Base-by-base conservation (phyloP, 2,888 invertebrate species). In the Melanargia galathea region DNA sequence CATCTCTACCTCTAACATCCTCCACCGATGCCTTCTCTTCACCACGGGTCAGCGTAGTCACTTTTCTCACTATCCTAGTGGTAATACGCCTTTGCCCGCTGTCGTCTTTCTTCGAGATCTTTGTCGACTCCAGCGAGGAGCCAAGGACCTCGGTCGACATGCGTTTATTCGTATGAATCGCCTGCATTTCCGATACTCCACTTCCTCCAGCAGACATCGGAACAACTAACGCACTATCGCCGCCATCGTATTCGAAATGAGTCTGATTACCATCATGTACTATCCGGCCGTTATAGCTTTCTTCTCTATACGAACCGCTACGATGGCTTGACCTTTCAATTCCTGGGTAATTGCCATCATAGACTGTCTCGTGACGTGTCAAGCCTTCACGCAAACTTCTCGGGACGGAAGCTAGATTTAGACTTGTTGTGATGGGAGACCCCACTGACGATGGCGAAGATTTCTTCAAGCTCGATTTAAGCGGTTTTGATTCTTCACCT, bases 61-160 rank as follows among this genome's bases (percentile, higher is more conserved):
- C 96, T 84, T 97, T 97, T 68, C 96, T 93, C 58, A 97, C 95
- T 69, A 97, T 96, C 79, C 96, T 94, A 48, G 97, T 96, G 26
- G 97, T 97, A 71, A 97, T 96, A 71, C 96, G 94, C 67, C 96
- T 93, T 79, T 95, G 94, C 43, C 97, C 96, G 79, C 94, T 95
- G 70, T 95, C 94, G 64, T 95, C 95, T 80, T 94, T 94, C 84
- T 95, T 94, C 82, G 96, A 95, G 77, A 96, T 95, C 88, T 96
- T 96, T 68, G 95, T 95, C 75, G 96, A 95, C 87, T 97, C 96
- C 81, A 96, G 92, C 68, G 96, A 96, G 80, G 95, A 96, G 77
- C 96, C 97, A 77, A 96, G 92, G 81, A 97, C 95, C 92, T 96
- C 96, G 75, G 97, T 96, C 80, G 96, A 95, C 79, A 97, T 89